A percentile compares a stretch with the other conserved stretches of the same genome.
Evolutionary conservation across 2,797 vertebrate genomes (phyloP).

Genomic region (Melanotaenia pygmaea): DNA sequence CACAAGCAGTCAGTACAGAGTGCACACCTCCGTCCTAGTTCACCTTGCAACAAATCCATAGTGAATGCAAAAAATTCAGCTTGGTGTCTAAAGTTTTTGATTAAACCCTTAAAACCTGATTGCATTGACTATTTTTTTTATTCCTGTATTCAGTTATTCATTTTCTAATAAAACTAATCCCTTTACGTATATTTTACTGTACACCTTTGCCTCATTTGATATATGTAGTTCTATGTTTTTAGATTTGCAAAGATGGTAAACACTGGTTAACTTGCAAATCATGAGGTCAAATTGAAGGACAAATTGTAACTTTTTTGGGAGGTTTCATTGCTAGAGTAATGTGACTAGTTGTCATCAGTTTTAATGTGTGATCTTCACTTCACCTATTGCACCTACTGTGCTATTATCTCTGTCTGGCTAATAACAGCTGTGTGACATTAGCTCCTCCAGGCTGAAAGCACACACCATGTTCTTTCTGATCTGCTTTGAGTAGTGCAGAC

Average conservation of each 20-base stretch:
- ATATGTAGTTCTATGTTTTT: not conserved
- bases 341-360: not conserved
- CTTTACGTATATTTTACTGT: not conserved
- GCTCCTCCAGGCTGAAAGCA: too few relatives aligned
- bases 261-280: not conserved
- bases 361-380: not conserved
- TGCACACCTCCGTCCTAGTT: not conserved
- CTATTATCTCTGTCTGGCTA: too few relatives aligned
- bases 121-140: not conserved
- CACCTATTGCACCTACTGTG: not conserved
- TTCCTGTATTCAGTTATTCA: too few relatives aligned
- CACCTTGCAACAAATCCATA: not conserved
- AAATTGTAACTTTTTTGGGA: not conserved
- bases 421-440: too few relatives aligned
- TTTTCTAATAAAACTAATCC: not conserved
- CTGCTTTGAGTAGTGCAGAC: too few relatives aligned
- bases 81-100: not conserved
- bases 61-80: not conserved
- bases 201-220: not conserved
- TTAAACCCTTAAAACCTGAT: not conserved
- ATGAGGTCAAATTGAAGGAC: not conserved
- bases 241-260: not conserved
- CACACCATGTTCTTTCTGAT: too few relatives aligned
- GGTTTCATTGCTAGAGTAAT: not conserved
- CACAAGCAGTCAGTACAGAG: not conserved